A percentile compares a stretch with the other conserved stretches of the same genome.
These are phyloP conservation scores for Drosophila fuyamai DNA, from an alignment of 1,140 invertebrate genomes.

Conservation along the genomic window DNA sequence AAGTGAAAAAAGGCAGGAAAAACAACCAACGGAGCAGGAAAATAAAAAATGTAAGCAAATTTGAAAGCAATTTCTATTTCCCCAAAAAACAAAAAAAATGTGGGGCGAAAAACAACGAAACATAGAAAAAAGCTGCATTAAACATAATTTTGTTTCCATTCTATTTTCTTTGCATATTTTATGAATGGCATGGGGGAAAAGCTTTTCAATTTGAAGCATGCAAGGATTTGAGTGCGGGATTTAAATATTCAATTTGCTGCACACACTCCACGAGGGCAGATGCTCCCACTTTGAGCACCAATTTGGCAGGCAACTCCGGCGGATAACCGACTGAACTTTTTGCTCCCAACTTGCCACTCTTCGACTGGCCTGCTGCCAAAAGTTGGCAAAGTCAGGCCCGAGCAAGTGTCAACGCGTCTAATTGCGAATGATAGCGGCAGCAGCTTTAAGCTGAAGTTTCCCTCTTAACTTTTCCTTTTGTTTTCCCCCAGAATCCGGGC, in stretches of 20 bases:
- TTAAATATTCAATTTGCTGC: slow-evolving; percentile 78
- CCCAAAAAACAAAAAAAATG: slow-evolving; percentile 8
- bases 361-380: slow-evolving; percentile 14
- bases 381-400: slow-evolving; percentile 24
- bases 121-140: slow-evolving; percentile 40
- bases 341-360: slow-evolving; percentile 24
- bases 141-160: slow-evolving; percentile 63
- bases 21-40: slow-evolving; percentile 16
- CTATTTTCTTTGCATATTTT: slow-evolving; percentile 63
- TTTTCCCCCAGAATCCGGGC: slow-evolving; percentile 21
- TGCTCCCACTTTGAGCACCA: slow-evolving; percentile 43
- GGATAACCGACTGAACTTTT: slow-evolving; percentile 46
- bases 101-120: background rate
- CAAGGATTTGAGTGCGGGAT: slow-evolving; percentile 58
- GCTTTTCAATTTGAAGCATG: slow-evolving; percentile 66
- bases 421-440: slow-evolving; percentile 72
- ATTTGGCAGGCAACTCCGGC: slow-evolving; percentile 44
- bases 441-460: slow-evolving; percentile 59
- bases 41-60: slow-evolving; percentile 38
- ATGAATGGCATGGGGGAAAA: slow-evolving; percentile 36
- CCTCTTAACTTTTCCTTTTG: slow-evolving; percentile 34
- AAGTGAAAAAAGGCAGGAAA: slow-evolving; percentile 17
- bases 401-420: slow-evolving; percentile 75
- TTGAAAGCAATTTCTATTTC: slow-evolving; percentile 64
- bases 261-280: slow-evolving; percentile 31